Base-by-base conservation (phyloP, 2,888 invertebrate species). In the Stomorhina lunata region DNA sequence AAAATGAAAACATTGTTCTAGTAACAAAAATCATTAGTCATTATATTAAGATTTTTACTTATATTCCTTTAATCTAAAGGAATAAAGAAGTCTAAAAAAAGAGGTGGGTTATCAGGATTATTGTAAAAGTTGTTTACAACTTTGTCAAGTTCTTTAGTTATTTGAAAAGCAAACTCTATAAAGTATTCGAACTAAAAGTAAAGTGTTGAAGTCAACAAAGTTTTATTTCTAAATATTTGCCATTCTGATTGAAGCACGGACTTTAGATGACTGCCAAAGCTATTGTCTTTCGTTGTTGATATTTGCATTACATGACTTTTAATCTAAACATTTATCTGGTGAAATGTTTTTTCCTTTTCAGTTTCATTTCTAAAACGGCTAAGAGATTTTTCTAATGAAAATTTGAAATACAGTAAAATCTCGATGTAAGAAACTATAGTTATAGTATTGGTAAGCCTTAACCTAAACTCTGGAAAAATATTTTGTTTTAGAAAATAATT, bases 311-410 rank as follows among this genome's bases (percentile, higher is more conserved):
- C 20, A 61, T 45, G 50, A 32, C 32, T 53, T 80, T 25, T 27
- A 66, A 50, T 48, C 15, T 20, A 57, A 72, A 50, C 37, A 59
- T 65, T 59, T 72, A 34, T 72, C 72, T 48, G 55, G 27, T 66
- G 65, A 29, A 57, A 37, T 65, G 34, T 34, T 59, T 48, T 63
- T 65, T 48, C 12, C 9, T 48, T 40, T 29, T n/a, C 15, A 40
- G 45, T 48, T 34, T 15, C 25, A 5, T 29, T 65, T 53, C 2
- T 37, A 27, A 50, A 25, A n/a, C n/a, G n/a, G n/a, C n/a, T n/a
- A n/a, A n/a, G n/a, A n/a, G n/a, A n/a, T n/a, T n/a, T n/a, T n/a
- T n/a, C n/a, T n/a, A n/a, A n/a, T n/a, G n/a, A n/a, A n/a, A n/a
- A n/a, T n/a, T n/a, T n/a, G n/a, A n/a, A n/a, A n/a, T n/a, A n/a